phyloP scores from a whole-genome alignment of 37 sponge, comb jelly and placozoan species.

The Haliclona indistincta region DNA sequence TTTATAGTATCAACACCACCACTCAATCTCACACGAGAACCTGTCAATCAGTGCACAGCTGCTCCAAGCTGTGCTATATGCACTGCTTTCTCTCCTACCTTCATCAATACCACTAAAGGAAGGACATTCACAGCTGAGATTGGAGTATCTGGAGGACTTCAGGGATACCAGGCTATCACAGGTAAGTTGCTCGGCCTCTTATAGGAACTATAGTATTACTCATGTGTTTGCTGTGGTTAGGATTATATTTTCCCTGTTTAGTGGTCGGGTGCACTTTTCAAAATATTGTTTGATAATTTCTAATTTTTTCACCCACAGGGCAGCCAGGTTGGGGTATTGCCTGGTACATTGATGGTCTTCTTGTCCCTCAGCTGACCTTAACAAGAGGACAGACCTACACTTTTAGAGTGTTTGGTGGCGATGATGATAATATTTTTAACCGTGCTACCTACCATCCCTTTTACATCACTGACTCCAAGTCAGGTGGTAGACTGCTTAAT shows the following conservation, averaged over 20 bases:
- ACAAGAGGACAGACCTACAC: slow-evolving; percentile 62
- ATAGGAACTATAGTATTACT: neutral
- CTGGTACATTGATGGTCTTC: slow-evolving; percentile 36
- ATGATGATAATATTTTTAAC: slow-evolving; percentile 11
- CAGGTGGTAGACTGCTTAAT: slow-evolving; percentile 33
- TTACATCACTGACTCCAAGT: slow-evolving; percentile 64
- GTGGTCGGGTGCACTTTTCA: neutral
- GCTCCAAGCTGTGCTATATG: neutral
- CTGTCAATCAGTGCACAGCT: neutral
- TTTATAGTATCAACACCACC: too few relatives aligned
- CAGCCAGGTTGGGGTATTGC: slow-evolving; percentile 27
- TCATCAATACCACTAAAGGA: neutral
- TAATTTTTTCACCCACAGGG: slow-evolving; percentile 1
- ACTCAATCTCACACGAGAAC: neutral
- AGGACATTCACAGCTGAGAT: slow-evolving; percentile 41
- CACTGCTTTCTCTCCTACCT: neutral
- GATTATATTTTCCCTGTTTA: neutral
- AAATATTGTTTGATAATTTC: too few relatives aligned
- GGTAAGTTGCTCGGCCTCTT: slow-evolving; percentile 12
- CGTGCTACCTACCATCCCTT: slow-evolving; percentile 66
- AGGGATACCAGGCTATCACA: slow-evolving; percentile 66
- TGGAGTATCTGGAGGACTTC: slow-evolving; percentile 45
- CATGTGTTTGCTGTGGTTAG: neutral
- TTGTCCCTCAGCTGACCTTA: slow-evolving; percentile 59
- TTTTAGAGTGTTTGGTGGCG: slow-evolving; percentile 66